Evolutionary conservation across 2,888 invertebrate species (phyloP).

Genomic region (Nasonia oneida): DNA sequence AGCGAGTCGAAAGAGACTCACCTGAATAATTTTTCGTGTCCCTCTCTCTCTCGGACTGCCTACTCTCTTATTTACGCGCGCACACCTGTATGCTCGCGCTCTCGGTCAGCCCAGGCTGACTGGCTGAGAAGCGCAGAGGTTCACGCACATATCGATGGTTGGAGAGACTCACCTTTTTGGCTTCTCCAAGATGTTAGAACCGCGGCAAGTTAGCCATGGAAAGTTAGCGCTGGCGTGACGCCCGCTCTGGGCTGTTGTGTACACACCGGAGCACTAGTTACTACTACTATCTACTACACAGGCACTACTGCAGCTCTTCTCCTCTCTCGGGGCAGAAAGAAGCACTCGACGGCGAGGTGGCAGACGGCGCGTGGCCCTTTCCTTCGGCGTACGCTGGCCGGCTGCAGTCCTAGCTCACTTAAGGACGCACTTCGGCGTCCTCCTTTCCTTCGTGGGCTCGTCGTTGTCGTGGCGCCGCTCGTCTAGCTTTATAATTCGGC

Average conservation of each 20-base stretch:
- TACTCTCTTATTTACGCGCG: slow-evolving; percentile 11
- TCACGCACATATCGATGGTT: not conserved
- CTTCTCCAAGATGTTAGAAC: slow-evolving; percentile 55
- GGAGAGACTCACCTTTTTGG: slow-evolving; percentile 40
- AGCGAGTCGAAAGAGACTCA: slow-evolving; percentile 42
- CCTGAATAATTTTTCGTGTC: slow-evolving; percentile 50
- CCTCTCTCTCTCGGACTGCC: not conserved
- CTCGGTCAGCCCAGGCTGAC: not conserved
- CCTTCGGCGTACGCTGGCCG: slow-evolving; percentile 3
- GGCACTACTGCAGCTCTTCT: slow-evolving; percentile 9
- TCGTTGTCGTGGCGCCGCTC: not conserved
- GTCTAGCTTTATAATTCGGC: not conserved
- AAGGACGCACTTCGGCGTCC: slow-evolving; percentile 31
- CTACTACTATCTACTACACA: not conserved
- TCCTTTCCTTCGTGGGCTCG: slow-evolving; percentile 7
- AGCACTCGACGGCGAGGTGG: not conserved
- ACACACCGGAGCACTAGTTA: not conserved
- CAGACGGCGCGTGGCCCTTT: slow-evolving; percentile 10
- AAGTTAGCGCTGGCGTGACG: slow-evolving; percentile 34
- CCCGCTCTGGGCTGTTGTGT: not conserved
- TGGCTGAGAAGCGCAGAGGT: not conserved
- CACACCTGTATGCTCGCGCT: not conserved
- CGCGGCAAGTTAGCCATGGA: slow-evolving; percentile 48
- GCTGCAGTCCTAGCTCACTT: not conserved
- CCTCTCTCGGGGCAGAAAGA: not conserved